Base-by-base conservation (phyloP, 2,797 vertebrate species). In the Florisuga fusca region DNA sequence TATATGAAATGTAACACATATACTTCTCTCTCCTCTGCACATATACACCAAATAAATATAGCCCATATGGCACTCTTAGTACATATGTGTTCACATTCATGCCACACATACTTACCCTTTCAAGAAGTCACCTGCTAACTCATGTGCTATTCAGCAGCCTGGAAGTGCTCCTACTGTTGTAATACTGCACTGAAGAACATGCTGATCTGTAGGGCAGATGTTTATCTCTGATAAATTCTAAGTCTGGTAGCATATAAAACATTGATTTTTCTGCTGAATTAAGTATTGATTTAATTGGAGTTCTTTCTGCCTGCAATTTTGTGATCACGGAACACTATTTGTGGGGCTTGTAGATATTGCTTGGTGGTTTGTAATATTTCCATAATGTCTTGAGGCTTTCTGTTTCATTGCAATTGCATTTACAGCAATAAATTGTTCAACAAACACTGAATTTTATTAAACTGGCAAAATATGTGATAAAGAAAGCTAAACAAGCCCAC, bases 361-460 rank as follows among this genome's bases (percentile, higher is more conserved):
- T 88, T 73, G 59, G 74, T 79, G 77, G 87, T 95, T 94, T 90
- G 74, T 55, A 93, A 79, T 94, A 88, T 86, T 91, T 93, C 63
- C 86, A 91, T 69, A 91, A 88, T 81, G 83, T 94, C 96, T 91
- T 75, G 76, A 96, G 93, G 85, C 85, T 93, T 94, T 96, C 91
- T 76, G 48, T 94, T 94, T 90, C 88, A 84, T 76, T 88, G 93
- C 73, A 93, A 84, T 93, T 90, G 90, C 85, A 79, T 94, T 94
- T 93, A 73, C 63, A 91, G 80, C 87, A 90, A 94, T 96, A 95
- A 95, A 90, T 79, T 75, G 71, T 91, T 91, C 87, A 93, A 88
- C 83, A 95, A 96, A 94, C 55, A 90, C 77, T 69, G 83, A 93
- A 80, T 90, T 93, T 95, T 94, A 95, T 96, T 96, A 95, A 96